Percentiles rank a stretch among this genome's conserved stretches.
Conservation (phyloP, 2,888 invertebrate genomes). For the Epistrophella euchroma region DNA sequence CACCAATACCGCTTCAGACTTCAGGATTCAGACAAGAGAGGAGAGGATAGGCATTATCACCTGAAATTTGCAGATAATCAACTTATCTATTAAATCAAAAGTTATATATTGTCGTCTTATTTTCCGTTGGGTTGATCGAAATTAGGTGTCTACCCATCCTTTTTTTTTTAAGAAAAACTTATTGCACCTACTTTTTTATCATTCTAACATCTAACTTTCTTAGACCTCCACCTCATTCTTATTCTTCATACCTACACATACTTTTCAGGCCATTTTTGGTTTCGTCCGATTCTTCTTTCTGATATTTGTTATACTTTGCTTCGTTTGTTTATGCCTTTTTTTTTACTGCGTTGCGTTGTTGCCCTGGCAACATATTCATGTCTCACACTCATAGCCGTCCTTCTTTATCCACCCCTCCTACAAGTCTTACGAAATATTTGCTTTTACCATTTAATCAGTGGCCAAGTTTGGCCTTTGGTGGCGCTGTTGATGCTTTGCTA, state of each 20-base stretch:
- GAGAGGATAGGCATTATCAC: not conserved
- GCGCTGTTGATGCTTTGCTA: constrained; percentile 1
- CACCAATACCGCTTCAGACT: not conserved
- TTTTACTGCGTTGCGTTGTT: not conserved
- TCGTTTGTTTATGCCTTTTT: constrained; percentile 8
- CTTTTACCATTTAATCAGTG: constrained; percentile 43
- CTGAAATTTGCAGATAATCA: not conserved
- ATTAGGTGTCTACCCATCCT: not conserved
- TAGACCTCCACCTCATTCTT: not conserved
- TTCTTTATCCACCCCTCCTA: not conserved
- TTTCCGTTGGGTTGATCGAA: not conserved
- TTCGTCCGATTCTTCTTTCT: not conserved
- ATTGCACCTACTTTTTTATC: not conserved
- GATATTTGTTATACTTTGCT: constrained; percentile 5
- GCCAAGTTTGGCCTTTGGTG: constrained; percentile 21
- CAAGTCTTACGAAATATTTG: constrained; percentile 44
- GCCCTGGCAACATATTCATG: not conserved
- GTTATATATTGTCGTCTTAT: not conserved
- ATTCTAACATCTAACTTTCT: not conserved
- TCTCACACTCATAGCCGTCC: constrained; percentile 11
- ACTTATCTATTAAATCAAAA: not conserved
- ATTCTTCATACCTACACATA: too few relatives aligned
- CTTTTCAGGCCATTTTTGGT: not conserved
- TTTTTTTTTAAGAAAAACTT: not conserved
- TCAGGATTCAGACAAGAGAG: not conserved